Evolutionary conservation across 2,888 invertebrate species (phyloP).

Genomic region (Chelonus formosanus): DNA sequence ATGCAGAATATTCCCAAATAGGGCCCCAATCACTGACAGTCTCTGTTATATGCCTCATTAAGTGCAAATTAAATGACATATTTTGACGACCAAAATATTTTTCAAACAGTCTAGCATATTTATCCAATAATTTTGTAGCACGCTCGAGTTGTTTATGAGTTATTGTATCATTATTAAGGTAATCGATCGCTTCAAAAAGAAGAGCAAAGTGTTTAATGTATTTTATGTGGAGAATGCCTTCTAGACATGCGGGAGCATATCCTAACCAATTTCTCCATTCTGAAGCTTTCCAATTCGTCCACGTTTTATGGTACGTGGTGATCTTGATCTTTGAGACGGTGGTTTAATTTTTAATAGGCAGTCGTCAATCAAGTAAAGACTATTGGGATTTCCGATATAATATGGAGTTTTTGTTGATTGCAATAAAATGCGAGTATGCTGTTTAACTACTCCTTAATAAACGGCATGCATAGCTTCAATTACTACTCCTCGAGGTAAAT

Average conservation of each 20-base stretch:
- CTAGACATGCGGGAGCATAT: background rate
- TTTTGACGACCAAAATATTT: background rate
- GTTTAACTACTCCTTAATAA: background rate
- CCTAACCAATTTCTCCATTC: conserved; percentile 8
- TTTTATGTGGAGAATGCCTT: background rate
- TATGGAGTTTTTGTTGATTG: background rate
- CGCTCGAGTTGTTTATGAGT: background rate
- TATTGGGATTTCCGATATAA: background rate
- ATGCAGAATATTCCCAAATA: background rate
- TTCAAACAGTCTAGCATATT: too few relatives aligned
- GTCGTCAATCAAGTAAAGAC: background rate
- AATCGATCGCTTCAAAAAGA: background rate
- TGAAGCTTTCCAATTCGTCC: background rate
- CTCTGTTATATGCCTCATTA: background rate
- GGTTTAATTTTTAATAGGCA: background rate
- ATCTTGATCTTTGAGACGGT: conserved; percentile 1
- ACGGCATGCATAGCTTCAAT: conserved; percentile 18
- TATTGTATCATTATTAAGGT: background rate
- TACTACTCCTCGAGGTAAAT: conserved; percentile 15
- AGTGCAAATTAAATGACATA: background rate
- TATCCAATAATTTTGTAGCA: background rate
- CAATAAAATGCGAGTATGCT: background rate
- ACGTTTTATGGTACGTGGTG: background rate
- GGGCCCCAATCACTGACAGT: background rate
- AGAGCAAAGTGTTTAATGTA: background rate